These are phyloP conservation scores for Ibidorhyncha struthersii DNA, from an alignment of 2,113 vertebrate genomes.

Conservation along the genomic window DNA sequence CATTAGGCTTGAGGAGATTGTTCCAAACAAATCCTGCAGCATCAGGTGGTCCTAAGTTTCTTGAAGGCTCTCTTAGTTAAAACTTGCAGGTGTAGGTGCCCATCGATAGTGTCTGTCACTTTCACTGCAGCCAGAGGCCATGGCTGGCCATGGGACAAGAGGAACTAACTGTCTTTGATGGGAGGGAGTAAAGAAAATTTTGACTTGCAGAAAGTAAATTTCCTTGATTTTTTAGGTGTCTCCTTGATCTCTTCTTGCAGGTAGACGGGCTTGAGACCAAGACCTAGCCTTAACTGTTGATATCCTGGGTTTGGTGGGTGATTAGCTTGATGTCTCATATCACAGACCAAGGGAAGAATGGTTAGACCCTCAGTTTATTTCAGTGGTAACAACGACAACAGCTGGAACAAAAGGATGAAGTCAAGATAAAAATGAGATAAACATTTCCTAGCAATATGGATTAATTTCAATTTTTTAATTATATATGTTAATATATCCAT, in stretches of 20 bases:
- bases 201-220: background rate
- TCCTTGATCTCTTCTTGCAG: background rate
- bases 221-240: background rate
- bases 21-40: background rate
- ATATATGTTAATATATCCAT: background rate
- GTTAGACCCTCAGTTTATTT: background rate
- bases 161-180: background rate
- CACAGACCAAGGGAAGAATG: background rate
- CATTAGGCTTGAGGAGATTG: background rate
- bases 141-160: background rate
- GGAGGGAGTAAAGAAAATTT: background rate
- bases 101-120: background rate
- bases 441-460: background rate
- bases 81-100: background rate
- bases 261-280: background rate
- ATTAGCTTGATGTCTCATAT: background rate
- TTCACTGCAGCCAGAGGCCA: background rate
- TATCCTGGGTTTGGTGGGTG: background rate
- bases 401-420: background rate
- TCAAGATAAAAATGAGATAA: background rate
- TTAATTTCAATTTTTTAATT: background rate
- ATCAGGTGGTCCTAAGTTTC: background rate
- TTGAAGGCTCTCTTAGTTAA: background rate
- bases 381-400: background rate
- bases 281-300: background rate